phyloP scores from a whole-genome alignment of 2,888 invertebrate genomes.

The Volucella inflata region DNA sequence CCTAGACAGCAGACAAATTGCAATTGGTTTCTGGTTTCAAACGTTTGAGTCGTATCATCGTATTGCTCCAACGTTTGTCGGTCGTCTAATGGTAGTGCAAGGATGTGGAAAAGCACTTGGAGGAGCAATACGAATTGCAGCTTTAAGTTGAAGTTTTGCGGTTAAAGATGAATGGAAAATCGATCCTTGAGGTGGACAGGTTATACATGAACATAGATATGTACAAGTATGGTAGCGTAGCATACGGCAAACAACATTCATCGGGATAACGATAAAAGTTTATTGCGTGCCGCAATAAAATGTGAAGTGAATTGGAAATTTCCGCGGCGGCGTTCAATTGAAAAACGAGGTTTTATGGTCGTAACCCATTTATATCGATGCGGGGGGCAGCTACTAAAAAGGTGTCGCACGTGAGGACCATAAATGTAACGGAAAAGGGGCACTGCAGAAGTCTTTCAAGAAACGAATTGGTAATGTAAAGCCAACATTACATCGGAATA shows the following conservation, averaged over 20 bases:
- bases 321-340: constrained; percentile 61
- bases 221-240: constrained; percentile 1
- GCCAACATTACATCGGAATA: constrained; percentile 26
- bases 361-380: constrained; percentile 61
- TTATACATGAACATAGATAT: neutral
- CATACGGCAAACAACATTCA: too few species aligned
- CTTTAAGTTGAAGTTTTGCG: constrained; percentile 39
- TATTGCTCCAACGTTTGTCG: neutral
- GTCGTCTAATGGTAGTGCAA: constrained; percentile 24
- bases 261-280: constrained; percentile 57
- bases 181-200: neutral
- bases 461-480: constrained; percentile 24
- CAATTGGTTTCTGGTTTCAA: constrained; percentile 57
- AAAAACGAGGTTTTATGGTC: constrained; percentile 62
- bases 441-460: neutral
- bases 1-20: constrained; percentile 59
- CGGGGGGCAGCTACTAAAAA: constrained; percentile 32
- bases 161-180: constrained; percentile 53
- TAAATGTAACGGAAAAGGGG: neutral
- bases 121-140: constrained; percentile 2
- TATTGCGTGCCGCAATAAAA: constrained; percentile 70
- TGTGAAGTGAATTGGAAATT: constrained; percentile 72
- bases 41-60: too few species aligned
- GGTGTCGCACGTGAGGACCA: constrained; percentile 46
- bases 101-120: neutral